These are phyloP conservation scores for Lochmaea capreae DNA, from an alignment of 2,888 invertebrate genomes.

Conservation along the genomic window DNA sequence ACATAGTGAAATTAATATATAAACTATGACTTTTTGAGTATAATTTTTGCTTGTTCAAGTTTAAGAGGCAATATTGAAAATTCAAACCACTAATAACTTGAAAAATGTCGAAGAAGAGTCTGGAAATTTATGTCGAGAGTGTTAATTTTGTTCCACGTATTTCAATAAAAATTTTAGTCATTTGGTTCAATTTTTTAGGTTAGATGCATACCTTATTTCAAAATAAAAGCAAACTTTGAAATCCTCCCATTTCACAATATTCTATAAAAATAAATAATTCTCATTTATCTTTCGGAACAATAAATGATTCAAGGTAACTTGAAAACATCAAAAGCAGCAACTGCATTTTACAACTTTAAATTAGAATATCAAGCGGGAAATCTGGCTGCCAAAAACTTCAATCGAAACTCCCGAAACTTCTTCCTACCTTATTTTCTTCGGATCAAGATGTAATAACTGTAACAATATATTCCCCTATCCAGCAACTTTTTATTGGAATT, in stretches of 20 bases:
- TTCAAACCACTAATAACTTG: too few relatives aligned
- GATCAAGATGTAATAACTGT: slow-evolving; percentile 56
- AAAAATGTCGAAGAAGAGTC: too few relatives aligned
- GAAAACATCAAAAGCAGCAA: slow-evolving; percentile 50
- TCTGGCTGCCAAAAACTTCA: slow-evolving; percentile 45
- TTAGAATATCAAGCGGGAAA: slow-evolving; percentile 54
- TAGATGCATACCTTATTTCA: not conserved
- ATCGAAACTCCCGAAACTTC: slow-evolving; percentile 44
- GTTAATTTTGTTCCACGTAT: too few relatives aligned
- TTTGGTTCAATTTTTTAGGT: not conserved
- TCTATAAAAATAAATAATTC: not conserved
- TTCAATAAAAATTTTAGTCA: too few relatives aligned
- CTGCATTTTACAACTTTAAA: slow-evolving; percentile 55
- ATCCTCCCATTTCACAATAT: not conserved
- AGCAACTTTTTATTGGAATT: slow-evolving; percentile 54
- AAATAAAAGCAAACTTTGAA: not conserved
- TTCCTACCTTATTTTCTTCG: slow-evolving; percentile 51
- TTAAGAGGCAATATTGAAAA: too few relatives aligned
- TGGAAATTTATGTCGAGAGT: too few relatives aligned
- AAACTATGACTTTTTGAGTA: too few relatives aligned
- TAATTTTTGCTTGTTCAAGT: too few relatives aligned
- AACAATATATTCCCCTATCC: slow-evolving; percentile 55
- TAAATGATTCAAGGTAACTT: slow-evolving; percentile 49
- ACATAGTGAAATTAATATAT: too few relatives aligned
- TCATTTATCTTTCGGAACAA: slow-evolving; percentile 36